Percentiles rank a stretch among this genome's conserved stretches.
Evolutionary conservation across 2,797 vertebrate species (phyloP).

Genomic region (Gastrophryne carolinensis): DNA sequence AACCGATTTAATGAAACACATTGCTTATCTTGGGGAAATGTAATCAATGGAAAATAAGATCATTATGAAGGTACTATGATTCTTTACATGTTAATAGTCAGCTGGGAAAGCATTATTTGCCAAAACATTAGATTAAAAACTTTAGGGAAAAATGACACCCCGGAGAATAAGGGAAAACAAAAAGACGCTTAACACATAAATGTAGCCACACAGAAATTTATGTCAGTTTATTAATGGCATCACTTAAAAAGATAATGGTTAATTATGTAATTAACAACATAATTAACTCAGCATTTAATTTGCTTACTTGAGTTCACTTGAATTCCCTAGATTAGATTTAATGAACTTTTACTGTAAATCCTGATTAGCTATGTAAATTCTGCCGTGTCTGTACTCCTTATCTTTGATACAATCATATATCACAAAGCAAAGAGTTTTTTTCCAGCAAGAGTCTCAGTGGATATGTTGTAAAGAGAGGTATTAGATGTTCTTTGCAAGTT

Average conservation of each 20-base stretch:
- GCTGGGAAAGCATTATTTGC: slow-evolving; percentile 13
- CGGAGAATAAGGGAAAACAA: slow-evolving; percentile 69
- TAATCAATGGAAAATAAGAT: slow-evolving; percentile 30
- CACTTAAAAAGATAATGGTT: slow-evolving; percentile 74
- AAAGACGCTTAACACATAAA: slow-evolving; percentile 63
- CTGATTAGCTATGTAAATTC: slow-evolving; percentile 67
- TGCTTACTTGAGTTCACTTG: slow-evolving; percentile 75
- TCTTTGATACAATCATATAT: slow-evolving; percentile 62
- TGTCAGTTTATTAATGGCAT: slow-evolving; percentile 74
- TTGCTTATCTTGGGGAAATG: slow-evolving; percentile 9
- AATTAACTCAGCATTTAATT: slow-evolving; percentile 81
- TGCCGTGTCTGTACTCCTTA: slow-evolving; percentile 60
- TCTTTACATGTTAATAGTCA: slow-evolving; percentile 38
- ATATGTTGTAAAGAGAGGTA: not conserved
- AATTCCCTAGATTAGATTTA: slow-evolving; percentile 74
- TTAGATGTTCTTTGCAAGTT: not conserved
- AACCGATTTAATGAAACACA: slow-evolving; percentile 8
- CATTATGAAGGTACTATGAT: slow-evolving; percentile 40
- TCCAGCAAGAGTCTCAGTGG: not conserved
- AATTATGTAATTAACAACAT: slow-evolving; percentile 83
- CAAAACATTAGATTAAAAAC: slow-evolving; percentile 62
- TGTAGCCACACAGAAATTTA: slow-evolving; percentile 69
- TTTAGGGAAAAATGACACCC: slow-evolving; percentile 64
- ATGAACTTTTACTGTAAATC: slow-evolving; percentile 71
- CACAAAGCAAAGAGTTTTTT: slow-evolving; percentile 7